phyloP scores from a whole-genome alignment of 2,113 vertebrate genomes.

The Astatoreochromis straeleni region DNA sequence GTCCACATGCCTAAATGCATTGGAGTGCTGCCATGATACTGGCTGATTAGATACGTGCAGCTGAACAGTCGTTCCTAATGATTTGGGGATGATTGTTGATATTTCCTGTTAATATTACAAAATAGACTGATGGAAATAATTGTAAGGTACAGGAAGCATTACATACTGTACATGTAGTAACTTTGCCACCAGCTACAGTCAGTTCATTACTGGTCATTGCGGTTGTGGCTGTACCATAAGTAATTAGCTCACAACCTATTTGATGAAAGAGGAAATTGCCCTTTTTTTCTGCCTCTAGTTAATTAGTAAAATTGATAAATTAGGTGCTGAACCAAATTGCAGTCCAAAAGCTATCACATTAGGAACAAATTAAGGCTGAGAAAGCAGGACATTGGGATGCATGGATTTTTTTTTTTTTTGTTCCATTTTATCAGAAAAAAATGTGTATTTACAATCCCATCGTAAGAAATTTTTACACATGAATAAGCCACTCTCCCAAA shows the following conservation, averaged over 20 bases:
- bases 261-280: constrained; percentile 1
- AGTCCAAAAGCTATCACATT: constrained; percentile 36
- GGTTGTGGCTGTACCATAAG: constrained; percentile 10
- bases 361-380: constrained; percentile 27
- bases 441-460: neutral
- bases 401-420: neutral
- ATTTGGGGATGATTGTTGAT: neutral
- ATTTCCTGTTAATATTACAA: neutral
- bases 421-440: neutral
- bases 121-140: neutral
- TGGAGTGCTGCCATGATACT: neutral
- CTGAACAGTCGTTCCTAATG: neutral
- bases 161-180: neutral
- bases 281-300: constrained; percentile 33
- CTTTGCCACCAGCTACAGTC: neutral
- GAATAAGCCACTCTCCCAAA: neutral
- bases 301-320: constrained; percentile 54
- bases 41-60: neutral
- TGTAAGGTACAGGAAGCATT: neutral
- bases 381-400: constrained; percentile 22
- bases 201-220: constrained; percentile 20
- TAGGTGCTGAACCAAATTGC: constrained; percentile 26
- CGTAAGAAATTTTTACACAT: neutral
- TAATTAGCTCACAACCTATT: constrained; percentile 34
- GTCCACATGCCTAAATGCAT: neutral